A percentile compares a stretch with the other conserved stretches of the same genome.
Conservation (phyloP, 2,888 invertebrate genomes). For the Xestobium rufovillosum region DNA sequence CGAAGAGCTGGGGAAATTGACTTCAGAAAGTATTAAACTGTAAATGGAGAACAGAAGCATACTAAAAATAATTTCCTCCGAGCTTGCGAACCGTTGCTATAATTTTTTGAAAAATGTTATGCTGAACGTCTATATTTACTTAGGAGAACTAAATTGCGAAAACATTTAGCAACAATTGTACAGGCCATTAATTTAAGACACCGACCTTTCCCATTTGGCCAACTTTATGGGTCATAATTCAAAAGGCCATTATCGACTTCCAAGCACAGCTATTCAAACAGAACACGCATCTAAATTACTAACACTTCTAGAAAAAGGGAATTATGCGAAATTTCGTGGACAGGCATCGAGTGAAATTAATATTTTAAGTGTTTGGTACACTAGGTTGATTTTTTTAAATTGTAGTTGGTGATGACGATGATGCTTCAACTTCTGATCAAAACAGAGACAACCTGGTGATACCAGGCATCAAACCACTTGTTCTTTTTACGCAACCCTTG, state of each 20-base stretch:
- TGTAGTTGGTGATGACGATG: too few species aligned
- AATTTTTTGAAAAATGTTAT: conserved; percentile 22
- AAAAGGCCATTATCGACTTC: conserved; percentile 14
- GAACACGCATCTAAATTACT: too few species aligned
- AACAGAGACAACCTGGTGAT: too few species aligned
- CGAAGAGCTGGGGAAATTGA: conserved; percentile 13
- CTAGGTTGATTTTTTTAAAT: too few species aligned
- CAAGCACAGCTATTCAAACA: too few species aligned
- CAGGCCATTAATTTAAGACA: conserved; percentile 14
- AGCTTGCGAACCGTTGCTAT: conserved; percentile 21
- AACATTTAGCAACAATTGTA: conserved; percentile 27
- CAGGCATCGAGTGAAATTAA: too few species aligned
- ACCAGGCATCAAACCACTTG: too few species aligned
- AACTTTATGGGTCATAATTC: conserved; percentile 18
- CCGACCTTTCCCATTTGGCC: conserved; percentile 16
- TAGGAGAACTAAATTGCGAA: conserved; percentile 23
- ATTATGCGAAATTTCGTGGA: too few species aligned
- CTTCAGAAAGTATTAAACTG: background rate
- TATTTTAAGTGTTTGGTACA: too few species aligned
- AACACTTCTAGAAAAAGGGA: too few species aligned
- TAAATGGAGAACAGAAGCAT: background rate
- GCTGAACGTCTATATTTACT: conserved; percentile 22
- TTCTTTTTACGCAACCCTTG: too few species aligned
- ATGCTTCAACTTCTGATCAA: too few species aligned
- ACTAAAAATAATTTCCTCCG: conserved; percentile 12